Evolutionary conservation across 1,140 invertebrate species (phyloP).

Genomic region (Oreohelix idahoensis): DNA sequence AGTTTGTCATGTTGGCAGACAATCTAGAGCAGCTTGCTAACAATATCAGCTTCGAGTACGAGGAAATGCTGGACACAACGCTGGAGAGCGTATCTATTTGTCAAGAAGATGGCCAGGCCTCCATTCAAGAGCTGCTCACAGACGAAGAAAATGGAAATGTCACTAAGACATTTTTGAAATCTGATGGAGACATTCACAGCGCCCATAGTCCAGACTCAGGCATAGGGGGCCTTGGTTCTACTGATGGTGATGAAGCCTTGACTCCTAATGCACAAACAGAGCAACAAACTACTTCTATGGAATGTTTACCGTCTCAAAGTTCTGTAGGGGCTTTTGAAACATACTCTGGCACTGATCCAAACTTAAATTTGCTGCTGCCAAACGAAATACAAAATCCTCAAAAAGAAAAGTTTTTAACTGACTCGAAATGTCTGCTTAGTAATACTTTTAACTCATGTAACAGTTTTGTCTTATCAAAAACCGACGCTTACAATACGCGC

Average conservation of each 20-base stretch:
- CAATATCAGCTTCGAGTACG: constrained; percentile 41
- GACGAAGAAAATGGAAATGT: constrained; percentile 18
- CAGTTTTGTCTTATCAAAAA: background rate
- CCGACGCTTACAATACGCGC: background rate
- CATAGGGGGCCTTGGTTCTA: constrained; percentile 18
- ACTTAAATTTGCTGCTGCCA: background rate
- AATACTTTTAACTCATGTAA: background rate
- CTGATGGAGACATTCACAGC: background rate
- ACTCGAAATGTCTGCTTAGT: background rate
- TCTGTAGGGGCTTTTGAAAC: background rate
- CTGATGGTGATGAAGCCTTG: constrained; percentile 18
- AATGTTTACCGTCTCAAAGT: background rate
- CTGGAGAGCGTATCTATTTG: constrained; percentile 12
- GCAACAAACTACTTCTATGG: background rate
- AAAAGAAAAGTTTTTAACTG: background rate
- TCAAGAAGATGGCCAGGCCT: background rate
- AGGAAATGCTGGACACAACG: constrained; percentile 25
- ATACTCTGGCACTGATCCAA: background rate
- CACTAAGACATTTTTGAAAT: background rate
- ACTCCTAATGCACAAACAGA: background rate
- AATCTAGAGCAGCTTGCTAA: constrained; percentile 35
- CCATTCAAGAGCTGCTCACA: constrained; percentile 22
- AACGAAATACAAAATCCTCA: background rate
- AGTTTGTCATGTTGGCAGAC: constrained; percentile 35
- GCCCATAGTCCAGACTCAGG: constrained; percentile 39